Percentiles rank a stretch among this genome's conserved stretches.
phyloP scores from a whole-genome alignment of 2,888 invertebrate species.

The Octonoba sinensis region DNA sequence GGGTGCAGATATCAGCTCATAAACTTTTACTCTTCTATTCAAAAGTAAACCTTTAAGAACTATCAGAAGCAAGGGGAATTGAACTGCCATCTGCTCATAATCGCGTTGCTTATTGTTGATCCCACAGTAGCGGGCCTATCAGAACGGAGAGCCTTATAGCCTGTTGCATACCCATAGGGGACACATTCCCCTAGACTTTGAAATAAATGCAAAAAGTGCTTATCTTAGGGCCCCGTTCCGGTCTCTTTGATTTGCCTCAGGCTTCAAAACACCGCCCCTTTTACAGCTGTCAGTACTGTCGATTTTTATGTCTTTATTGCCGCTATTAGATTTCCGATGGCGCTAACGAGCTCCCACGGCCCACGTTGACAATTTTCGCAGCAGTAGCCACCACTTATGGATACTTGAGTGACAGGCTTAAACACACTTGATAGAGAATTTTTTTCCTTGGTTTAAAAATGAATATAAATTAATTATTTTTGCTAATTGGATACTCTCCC shows the following conservation, averaged over 20 bases:
- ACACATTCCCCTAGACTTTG: slow-evolving; percentile 19
- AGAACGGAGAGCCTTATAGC: slow-evolving; percentile 34
- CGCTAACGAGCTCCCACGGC: slow-evolving; percentile 49
- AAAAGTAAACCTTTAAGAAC: slow-evolving; percentile 40
- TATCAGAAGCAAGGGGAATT: not conserved
- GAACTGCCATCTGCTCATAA: slow-evolving; percentile 35
- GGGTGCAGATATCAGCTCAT: slow-evolving; percentile 30
- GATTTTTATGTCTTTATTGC: slow-evolving; percentile 63
- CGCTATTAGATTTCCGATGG: slow-evolving; percentile 52
- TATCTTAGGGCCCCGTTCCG: slow-evolving; percentile 39
- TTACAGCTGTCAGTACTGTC: slow-evolving; percentile 51
- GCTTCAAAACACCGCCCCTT: slow-evolving; percentile 49
- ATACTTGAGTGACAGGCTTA: not conserved
- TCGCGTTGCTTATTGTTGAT: slow-evolving; percentile 30
- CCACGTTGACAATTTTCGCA: slow-evolving; percentile 53
- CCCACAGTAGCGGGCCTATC: slow-evolving; percentile 42
- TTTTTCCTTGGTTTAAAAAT: no score
- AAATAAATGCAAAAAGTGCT: slow-evolving; percentile 29
- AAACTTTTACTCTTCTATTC: slow-evolving; percentile 53
- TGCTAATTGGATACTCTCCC: no score
- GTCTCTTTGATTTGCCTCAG: slow-evolving; percentile 54
- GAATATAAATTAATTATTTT: no score
- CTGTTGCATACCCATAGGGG: slow-evolving; percentile 20
- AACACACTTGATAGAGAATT: no score
- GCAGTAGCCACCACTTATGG: slow-evolving; percentile 5